Evolutionary conservation across 2,113 vertebrate species (phyloP).

Genomic region (Thinocorus orbignyianus): DNA sequence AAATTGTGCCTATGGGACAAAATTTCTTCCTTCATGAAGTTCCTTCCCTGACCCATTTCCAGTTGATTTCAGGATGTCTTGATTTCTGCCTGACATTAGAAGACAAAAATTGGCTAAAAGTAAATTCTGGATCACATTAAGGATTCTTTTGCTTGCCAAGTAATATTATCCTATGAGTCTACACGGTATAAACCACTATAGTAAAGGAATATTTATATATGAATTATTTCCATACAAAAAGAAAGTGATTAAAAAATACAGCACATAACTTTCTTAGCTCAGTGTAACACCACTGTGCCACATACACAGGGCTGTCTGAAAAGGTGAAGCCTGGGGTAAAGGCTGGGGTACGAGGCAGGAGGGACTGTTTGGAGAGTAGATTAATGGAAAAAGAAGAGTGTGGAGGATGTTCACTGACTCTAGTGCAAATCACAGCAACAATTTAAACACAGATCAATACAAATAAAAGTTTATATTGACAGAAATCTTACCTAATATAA

Average conservation of each 20-base stretch:
- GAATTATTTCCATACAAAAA: conserved; percentile 8
- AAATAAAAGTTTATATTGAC: conserved; percentile 11
- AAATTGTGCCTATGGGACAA: not conserved
- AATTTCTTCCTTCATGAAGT: not conserved
- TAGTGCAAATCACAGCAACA: not conserved
- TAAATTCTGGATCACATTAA: not conserved
- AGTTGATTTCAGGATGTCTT: not conserved
- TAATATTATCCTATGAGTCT: not conserved
- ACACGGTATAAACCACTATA: not conserved
- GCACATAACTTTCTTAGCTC: not conserved
- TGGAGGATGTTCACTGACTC: not conserved
- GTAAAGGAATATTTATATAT: not conserved
- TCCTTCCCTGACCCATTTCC: not conserved
- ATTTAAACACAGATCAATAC: not conserved
- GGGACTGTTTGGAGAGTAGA: not conserved
- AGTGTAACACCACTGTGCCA: not conserved
- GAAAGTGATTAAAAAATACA: not conserved
- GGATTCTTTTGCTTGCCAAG: conserved; percentile 1
- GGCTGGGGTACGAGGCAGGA: not conserved
- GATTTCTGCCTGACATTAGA: not conserved
- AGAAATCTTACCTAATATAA: not conserved
- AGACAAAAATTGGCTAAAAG: not conserved
- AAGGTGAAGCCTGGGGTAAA: not conserved
- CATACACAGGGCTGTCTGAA: not conserved
- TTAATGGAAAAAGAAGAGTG: not conserved